These are phyloP conservation scores for Archilochus colubris DNA, from an alignment of 2,113 vertebrate genomes.

Conservation along the genomic window DNA sequence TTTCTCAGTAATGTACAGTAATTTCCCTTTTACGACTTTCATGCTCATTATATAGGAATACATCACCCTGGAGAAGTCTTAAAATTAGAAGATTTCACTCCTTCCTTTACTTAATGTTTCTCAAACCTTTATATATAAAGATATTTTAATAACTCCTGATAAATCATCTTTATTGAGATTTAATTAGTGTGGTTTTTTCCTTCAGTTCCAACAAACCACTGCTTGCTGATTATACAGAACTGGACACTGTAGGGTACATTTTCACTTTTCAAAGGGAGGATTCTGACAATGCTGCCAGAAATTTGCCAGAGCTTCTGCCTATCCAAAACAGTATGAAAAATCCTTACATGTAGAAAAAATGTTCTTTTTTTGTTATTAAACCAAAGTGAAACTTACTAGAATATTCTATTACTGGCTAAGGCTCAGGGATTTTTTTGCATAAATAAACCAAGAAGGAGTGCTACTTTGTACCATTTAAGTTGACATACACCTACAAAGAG, in stretches of 20 bases:
- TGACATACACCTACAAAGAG: not conserved
- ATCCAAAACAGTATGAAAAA: not conserved
- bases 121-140: not conserved
- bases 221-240: not conserved
- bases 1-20: not conserved
- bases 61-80: not conserved
- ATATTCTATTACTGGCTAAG: not conserved
- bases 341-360: not conserved
- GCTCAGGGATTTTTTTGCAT: not conserved
- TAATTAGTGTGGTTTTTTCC: not conserved
- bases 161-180: not conserved
- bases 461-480: not conserved
- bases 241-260: not conserved
- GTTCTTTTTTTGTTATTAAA: not conserved
- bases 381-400: not conserved
- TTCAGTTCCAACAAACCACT: not conserved
- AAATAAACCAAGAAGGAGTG: not conserved
- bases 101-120: not conserved
- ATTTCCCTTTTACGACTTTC: not conserved
- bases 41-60: not conserved
- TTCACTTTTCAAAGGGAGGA: not conserved
- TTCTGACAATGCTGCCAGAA: not conserved
- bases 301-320: not conserved
- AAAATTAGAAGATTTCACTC: not conserved
- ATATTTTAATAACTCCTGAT: not conserved